Conservation (phyloP, 2,797 vertebrate species). For the Phrynocephalus forsythii region DNA sequence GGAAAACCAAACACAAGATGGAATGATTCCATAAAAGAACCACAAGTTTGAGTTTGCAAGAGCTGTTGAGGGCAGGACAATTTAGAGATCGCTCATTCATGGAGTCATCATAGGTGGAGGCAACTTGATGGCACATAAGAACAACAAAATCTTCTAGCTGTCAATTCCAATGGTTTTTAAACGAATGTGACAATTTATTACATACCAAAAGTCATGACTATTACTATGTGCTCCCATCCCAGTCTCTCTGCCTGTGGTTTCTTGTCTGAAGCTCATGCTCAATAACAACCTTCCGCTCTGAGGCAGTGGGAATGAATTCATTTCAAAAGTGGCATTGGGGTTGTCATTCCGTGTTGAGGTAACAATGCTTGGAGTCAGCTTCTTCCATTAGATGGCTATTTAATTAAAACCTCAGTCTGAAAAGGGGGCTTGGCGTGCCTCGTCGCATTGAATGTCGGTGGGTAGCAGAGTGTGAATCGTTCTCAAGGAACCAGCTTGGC, state of each 20-base stretch:
- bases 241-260: neutral
- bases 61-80: no score
- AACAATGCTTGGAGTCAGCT: slow-evolving; percentile 43
- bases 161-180: neutral
- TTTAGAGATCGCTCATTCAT: no score
- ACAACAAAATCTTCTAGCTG: neutral
- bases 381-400: slow-evolving; percentile 46
- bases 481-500: slow-evolving; percentile 26
- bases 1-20: no score
- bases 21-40: no score
- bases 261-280: neutral
- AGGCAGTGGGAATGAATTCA: slow-evolving; percentile 46
- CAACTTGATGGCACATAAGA: neutral
- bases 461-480: slow-evolving; percentile 47
- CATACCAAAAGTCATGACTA: neutral
- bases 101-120: neutral
- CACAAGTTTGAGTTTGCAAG: no score
- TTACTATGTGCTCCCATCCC: neutral
- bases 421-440: slow-evolving; percentile 25
- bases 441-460: neutral
- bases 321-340: slow-evolving; percentile 47
- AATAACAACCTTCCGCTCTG: slow-evolving; percentile 20
- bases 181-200: neutral
- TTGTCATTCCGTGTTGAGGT: slow-evolving; percentile 49
- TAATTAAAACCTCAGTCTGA: slow-evolving; percentile 59